Conservation (phyloP, 2,113 vertebrate species). For the Sinocyclocheilus anshuiensis region DNA sequence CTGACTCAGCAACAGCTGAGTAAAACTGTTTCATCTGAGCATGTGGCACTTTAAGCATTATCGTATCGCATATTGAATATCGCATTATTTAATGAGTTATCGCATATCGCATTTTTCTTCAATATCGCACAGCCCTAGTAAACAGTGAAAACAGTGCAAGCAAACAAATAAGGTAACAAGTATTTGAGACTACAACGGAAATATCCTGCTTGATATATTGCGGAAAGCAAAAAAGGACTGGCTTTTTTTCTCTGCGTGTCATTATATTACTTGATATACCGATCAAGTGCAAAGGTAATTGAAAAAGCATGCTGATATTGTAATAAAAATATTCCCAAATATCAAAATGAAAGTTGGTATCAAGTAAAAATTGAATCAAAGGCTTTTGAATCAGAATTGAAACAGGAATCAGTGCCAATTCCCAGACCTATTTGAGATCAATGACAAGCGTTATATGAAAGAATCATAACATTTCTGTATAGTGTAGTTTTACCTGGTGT, state of each 20-base stretch:
- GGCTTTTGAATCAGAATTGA: background rate
- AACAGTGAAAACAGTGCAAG: background rate
- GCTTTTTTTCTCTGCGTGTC: background rate
- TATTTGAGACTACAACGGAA: background rate
- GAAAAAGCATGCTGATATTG: background rate
- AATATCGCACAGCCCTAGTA: too few species aligned
- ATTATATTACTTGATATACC: background rate
- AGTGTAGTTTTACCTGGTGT: slow-evolving; percentile 77
- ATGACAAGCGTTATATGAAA: background rate
- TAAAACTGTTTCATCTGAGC: too few species aligned
- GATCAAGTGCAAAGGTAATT: background rate
- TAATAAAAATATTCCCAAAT: background rate
- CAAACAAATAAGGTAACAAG: background rate
- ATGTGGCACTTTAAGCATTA: too few species aligned
- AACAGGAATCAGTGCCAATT: background rate
- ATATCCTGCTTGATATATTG: background rate
- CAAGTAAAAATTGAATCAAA: background rate
- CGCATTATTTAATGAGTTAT: too few species aligned
- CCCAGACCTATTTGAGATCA: background rate
- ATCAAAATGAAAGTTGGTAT: background rate
- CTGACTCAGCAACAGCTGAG: too few species aligned
- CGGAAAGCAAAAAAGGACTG: background rate
- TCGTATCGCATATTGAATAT: too few species aligned
- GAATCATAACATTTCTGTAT: background rate
- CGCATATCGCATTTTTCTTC: too few species aligned